Base-by-base conservation (phyloP, 1,140 invertebrate species). In the Scaptomyza hsui region DNA sequence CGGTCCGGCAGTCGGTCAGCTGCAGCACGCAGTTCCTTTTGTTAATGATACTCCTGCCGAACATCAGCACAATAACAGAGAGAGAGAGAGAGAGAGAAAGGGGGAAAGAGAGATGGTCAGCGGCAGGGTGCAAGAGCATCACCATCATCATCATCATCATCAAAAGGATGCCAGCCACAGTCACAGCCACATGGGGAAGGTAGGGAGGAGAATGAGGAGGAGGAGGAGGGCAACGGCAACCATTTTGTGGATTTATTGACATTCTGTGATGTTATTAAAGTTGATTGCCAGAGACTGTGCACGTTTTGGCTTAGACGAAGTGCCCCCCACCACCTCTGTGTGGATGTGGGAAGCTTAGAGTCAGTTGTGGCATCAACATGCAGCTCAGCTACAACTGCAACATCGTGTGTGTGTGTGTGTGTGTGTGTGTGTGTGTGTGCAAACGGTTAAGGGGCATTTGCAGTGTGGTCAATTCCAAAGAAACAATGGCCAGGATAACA, bases 241-340 rank as follows among this genome's bases (percentile, higher is more conserved):
- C 78, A 82, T 88, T 88, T 79, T 89, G 75, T 83, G 83, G 83
- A 88, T 88, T 88, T 88, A 88, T 88, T 88, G 83, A 88, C 83
- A 88, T 88, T 88, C 83, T 88, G 83, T 88, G 83, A 88, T 88
- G 83, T 89, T 88, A 89, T 88, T 88, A 88, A 88, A 89, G 83
- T 88, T 88, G 83, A 88, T 88, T 88, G 83, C 83, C 76, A 85
- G 77, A 75, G 82, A 80, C 81, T 81, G 81, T 67, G 81, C 81
- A 85, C 82, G 81, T 85, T 85, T 77, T 81, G 82, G 77, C 70
- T 85, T 86, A 85, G 82, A 72, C 73, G 42, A 74, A 85, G 74
- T 71, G 74, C 74, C 13, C 18, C 41, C 13, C 64, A 39, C 32
- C 7, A 29, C 6, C 6, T 29, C 26, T 9, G 26, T 63, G 16